Conservation (phyloP, 2,797 vertebrate genomes). For the Acanthurus leucopareius region DNA sequence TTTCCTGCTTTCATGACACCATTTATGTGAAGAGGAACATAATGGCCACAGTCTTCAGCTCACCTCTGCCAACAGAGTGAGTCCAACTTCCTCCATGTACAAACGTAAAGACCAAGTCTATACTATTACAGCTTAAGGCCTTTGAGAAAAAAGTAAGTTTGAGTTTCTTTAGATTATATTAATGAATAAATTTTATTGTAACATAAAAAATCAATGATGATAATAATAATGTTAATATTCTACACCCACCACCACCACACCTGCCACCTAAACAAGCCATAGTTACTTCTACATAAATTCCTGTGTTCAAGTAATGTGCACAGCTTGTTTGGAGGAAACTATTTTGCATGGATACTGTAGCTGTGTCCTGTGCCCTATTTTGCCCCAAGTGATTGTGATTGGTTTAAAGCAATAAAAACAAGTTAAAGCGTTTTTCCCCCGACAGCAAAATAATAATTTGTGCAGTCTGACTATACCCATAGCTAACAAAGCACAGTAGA, state of each 20-base stretch:
- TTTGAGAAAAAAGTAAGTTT: neutral
- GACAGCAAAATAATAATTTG: too few species aligned
- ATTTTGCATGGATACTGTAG: too few species aligned
- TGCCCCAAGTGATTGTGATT: too few species aligned
- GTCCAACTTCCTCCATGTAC: neutral
- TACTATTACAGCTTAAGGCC: neutral
- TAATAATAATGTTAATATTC: neutral
- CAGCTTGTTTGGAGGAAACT: conserved; percentile 44
- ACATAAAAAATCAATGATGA: neutral
- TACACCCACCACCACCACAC: neutral
- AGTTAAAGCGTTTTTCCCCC: too few species aligned
- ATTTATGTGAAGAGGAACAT: conserved; percentile 18
- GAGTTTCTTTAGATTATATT: neutral
- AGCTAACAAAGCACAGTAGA: too few species aligned
- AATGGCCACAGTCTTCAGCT: neutral
- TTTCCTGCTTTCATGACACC: conserved; percentile 16
- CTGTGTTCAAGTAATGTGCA: conserved; percentile 23
- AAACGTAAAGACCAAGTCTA: neutral
- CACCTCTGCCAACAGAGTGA: neutral
- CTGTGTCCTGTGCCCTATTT: too few species aligned
- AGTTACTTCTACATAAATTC: neutral
- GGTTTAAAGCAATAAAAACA: too few species aligned
- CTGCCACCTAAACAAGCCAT: neutral
- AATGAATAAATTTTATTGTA: neutral
- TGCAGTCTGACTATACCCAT: too few species aligned